A percentile compares a stretch with the other conserved stretches of the same genome.
These are phyloP conservation scores for Gymnoscopelus microlampas DNA, from an alignment of 2,797 vertebrate genomes.

Conservation along the genomic window DNA sequence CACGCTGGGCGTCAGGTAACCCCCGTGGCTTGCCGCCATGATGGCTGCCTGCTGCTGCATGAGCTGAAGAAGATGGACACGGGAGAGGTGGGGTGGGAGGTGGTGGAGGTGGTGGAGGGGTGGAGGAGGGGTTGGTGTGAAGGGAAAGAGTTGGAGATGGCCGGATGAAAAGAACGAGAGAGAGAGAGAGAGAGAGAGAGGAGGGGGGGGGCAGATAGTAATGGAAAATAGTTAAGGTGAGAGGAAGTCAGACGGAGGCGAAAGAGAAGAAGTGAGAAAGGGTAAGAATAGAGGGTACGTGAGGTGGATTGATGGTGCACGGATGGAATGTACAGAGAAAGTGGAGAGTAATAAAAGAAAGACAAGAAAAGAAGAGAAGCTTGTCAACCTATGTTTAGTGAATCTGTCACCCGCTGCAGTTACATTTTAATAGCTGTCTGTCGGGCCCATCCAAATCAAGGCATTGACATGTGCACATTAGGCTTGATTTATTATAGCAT, in stretches of 20 bases:
- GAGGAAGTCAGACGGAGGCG: constrained; percentile 63
- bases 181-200: constrained; percentile 33
- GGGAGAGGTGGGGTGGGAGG: constrained; percentile 58
- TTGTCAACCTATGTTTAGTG: constrained; percentile 84
- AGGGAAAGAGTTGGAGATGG: neutral
- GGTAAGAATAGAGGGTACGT: constrained; percentile 49
- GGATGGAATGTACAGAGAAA: constrained; percentile 77
- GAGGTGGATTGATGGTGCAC: constrained; percentile 78
- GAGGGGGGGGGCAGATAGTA: neutral
- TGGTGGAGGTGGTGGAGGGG: constrained; percentile 5
- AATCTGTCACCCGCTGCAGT: constrained; percentile 79
- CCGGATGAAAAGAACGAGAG: neutral
- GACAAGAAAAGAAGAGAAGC: constrained; percentile 75
- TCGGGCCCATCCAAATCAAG: constrained; percentile 78
- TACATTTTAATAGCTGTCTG: constrained; percentile 81
- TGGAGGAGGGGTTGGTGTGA: constrained; percentile 28
- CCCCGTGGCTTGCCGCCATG: constrained; percentile 93
- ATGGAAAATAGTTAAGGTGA: constrained; percentile 37
- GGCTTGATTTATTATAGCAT: constrained; percentile 14
- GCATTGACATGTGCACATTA: constrained; percentile 80
- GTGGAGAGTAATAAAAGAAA: constrained; percentile 78
- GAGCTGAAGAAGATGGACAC: constrained; percentile 85
- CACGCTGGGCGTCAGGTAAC: constrained; percentile 93
- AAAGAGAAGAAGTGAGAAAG: constrained; percentile 61
- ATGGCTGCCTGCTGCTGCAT: constrained; percentile 99